Evolutionary conservation across 2,797 vertebrate species (phyloP).

Genomic region (Melanotaenia maccullochi): DNA sequence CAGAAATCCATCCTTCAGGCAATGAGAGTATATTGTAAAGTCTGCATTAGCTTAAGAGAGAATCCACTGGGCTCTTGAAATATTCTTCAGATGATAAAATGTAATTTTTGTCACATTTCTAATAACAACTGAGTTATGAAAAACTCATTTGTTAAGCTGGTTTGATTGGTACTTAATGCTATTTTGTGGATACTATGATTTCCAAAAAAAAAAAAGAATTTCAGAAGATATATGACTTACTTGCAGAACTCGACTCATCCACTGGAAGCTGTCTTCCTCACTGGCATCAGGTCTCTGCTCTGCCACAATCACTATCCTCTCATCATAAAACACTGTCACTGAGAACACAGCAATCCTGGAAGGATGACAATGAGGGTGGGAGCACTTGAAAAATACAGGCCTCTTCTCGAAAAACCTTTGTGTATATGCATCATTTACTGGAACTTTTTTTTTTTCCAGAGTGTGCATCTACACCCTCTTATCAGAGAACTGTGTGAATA

Average conservation of each 20-base stretch:
- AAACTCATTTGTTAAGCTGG: neutral
- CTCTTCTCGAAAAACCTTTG: neutral
- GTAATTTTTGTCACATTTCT: neutral
- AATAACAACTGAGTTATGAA: neutral
- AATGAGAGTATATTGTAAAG: too few species aligned
- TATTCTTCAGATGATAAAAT: too few species aligned
- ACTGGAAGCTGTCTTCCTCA: constrained; percentile 98
- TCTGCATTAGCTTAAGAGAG: too few species aligned
- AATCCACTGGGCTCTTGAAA: too few species aligned
- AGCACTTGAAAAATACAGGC: neutral
- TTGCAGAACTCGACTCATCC: constrained; percentile 98
- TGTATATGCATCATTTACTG: neutral
- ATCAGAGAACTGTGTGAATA: neutral
- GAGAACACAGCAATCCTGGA: constrained; percentile 96
- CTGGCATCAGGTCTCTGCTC: constrained; percentile 96
- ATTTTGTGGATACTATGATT: neutral
- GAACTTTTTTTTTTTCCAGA: neutral
- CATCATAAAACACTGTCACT: constrained; percentile 95
- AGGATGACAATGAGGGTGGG: constrained; percentile 9
- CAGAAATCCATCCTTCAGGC: neutral
- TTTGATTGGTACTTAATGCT: neutral
- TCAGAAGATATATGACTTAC: constrained; percentile 59
- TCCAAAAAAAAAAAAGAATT: neutral
- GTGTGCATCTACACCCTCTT: neutral
- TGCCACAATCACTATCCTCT: constrained; percentile 96